Evolutionary conservation across 2,888 invertebrate genomes (phyloP).

Genomic region (Eupithecia insigniata): DNA sequence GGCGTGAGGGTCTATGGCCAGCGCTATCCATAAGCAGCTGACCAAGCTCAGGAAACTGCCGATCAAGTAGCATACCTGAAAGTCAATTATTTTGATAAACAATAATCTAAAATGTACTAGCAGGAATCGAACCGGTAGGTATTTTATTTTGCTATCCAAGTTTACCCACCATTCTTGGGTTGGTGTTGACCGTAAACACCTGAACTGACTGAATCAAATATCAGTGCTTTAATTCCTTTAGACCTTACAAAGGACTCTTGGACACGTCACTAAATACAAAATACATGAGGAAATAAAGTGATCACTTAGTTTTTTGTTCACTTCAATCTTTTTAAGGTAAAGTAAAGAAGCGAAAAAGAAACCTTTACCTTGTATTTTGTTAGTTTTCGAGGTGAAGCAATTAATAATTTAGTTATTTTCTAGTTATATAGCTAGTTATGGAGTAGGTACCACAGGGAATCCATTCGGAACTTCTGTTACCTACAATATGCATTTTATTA

Average conservation of each 20-base stretch:
- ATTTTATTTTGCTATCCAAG: too few relatives aligned
- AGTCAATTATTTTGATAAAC: neutral
- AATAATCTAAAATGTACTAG: too few relatives aligned
- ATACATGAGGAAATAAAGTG: too few relatives aligned
- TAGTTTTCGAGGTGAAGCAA: too few relatives aligned
- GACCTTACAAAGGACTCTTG: too few relatives aligned
- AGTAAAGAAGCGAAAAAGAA: too few relatives aligned
- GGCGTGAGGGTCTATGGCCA: conserved; percentile 74
- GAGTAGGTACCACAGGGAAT: neutral
- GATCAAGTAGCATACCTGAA: conserved; percentile 85
- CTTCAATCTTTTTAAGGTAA: too few relatives aligned
- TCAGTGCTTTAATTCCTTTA: too few relatives aligned
- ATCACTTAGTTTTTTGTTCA: too few relatives aligned
- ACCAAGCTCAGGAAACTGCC: conserved; percentile 86
- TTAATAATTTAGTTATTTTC: neutral
- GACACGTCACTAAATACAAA: too few relatives aligned
- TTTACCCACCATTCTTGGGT: neutral
- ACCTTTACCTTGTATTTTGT: too few relatives aligned
- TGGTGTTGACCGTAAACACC: neutral
- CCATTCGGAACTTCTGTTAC: neutral
- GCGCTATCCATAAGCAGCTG: conserved; percentile 86
- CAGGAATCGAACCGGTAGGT: too few relatives aligned
- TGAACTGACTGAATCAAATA: neutral
- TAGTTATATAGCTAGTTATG: neutral
- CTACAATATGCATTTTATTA: neutral